A percentile compares a stretch with the other conserved stretches of the same genome.
phyloP scores from a whole-genome alignment of 2,888 invertebrate species.

The Synanthedon myopaeformis region DNA sequence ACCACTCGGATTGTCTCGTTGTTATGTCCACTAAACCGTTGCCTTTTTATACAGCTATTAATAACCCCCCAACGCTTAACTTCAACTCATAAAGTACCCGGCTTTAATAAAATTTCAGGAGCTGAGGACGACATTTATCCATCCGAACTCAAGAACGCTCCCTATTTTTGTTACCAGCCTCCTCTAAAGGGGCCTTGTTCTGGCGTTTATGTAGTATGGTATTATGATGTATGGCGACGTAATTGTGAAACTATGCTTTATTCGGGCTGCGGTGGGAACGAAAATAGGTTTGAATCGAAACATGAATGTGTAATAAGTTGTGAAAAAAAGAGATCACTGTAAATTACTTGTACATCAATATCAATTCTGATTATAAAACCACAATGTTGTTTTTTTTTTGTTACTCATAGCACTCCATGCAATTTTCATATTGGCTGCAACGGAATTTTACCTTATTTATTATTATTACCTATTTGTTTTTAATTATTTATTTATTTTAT shows the following conservation, averaged over 20 bases:
- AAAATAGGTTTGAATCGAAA: constrained; percentile 38
- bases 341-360: constrained; percentile 3
- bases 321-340: constrained; percentile 21
- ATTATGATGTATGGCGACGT: constrained; percentile 46
- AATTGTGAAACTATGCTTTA: constrained; percentile 53
- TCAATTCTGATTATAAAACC: no score
- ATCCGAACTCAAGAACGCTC: constrained; percentile 39
- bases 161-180: constrained; percentile 55
- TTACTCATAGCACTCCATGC: no score
- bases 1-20: not conserved
- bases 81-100: not conserved
- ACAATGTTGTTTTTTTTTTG: no score
- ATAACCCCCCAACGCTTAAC: not conserved
- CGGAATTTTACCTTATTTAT: no score
- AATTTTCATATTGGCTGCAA: no score
- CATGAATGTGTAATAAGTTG: constrained; percentile 34
- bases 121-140: constrained; percentile 46
- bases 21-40: no score
- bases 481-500: no score
- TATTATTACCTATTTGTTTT: no score
- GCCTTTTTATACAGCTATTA: not conserved
- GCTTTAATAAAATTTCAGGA: constrained; percentile 32
- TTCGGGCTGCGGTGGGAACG: constrained; percentile 59
- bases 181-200: constrained; percentile 47
- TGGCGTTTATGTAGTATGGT: constrained; percentile 35